Percentiles rank a stretch among this genome's conserved stretches.
These are phyloP conservation scores for Drosophila burlai DNA, from an alignment of 1,140 invertebrate genomes.

Conservation along the genomic window DNA sequence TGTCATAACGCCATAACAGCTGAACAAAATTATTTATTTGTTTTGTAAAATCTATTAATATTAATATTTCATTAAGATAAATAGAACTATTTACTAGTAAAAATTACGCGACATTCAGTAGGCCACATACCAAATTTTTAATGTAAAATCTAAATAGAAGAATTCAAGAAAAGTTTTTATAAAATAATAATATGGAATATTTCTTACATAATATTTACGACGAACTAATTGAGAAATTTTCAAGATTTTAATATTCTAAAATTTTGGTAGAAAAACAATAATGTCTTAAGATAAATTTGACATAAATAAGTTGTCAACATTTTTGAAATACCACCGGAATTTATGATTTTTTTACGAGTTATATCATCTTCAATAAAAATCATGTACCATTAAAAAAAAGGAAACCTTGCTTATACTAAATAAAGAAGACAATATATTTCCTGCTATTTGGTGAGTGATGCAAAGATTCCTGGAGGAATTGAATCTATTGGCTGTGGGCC, in stretches of 20 bases:
- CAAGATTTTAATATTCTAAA: neutral
- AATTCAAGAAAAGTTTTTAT: too few species aligned
- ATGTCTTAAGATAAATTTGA: neutral
- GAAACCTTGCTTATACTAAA: neutral
- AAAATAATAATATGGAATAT: neutral
- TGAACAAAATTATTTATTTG: too few species aligned
- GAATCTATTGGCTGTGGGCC: constrained; percentile 14
- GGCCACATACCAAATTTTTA: neutral
- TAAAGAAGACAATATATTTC: too few species aligned
- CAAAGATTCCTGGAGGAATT: constrained; percentile 11
- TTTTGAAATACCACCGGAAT: neutral
- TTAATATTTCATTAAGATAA: too few species aligned
- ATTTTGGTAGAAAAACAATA: neutral
- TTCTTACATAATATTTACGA: neutral
- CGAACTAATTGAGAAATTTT: accelerated
- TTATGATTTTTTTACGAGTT: neutral
- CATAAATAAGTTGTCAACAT: neutral
- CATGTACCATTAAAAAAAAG: neutral
- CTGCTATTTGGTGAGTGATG: neutral
- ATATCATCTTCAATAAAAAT: neutral
- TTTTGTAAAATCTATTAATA: too few species aligned
- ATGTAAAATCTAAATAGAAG: neutral
- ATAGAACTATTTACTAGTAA: too few species aligned
- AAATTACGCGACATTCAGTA: neutral
- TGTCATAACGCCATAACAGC: too few species aligned